Evolutionary conservation across 2,113 vertebrate species (phyloP).

Genomic region (Tyrannus savana): DNA sequence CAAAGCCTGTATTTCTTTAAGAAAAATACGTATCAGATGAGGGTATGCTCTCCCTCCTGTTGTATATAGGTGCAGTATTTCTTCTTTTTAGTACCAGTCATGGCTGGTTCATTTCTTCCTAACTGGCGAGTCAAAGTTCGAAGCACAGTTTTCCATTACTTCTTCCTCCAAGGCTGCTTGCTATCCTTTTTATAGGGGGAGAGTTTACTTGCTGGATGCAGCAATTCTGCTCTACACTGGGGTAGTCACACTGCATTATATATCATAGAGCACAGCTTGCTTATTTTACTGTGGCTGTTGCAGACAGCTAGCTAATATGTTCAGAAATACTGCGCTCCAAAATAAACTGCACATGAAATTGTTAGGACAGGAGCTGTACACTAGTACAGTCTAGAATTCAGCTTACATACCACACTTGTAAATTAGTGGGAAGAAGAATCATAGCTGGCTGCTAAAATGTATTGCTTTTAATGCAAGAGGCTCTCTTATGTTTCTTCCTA

Average conservation of each 20-base stretch:
- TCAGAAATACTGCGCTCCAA: background rate
- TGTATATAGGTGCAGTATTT: background rate
- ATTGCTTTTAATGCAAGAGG: background rate
- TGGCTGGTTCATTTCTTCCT: background rate
- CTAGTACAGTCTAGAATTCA: background rate
- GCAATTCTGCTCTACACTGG: background rate
- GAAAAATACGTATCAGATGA: background rate
- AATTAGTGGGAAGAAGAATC: background rate
- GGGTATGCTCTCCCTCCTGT: background rate
- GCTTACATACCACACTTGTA: background rate
- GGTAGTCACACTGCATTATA: background rate
- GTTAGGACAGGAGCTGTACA: background rate
- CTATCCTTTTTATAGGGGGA: background rate
- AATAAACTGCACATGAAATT: background rate
- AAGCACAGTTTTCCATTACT: conserved; percentile 13
- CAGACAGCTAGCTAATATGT: conserved; percentile 1
- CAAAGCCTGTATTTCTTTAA: background rate
- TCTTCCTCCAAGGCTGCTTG: conserved; percentile 7
- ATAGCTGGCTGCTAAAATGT: background rate
- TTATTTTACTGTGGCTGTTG: conserved; percentile 3
- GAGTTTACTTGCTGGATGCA: background rate
- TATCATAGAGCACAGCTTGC: background rate
- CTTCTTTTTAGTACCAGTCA: background rate
- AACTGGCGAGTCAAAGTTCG: conserved; percentile 10
- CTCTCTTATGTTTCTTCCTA: background rate